Base-by-base conservation (phyloP, 2,888 invertebrate genomes). In the Scelioninae gen. 2 region DNA sequence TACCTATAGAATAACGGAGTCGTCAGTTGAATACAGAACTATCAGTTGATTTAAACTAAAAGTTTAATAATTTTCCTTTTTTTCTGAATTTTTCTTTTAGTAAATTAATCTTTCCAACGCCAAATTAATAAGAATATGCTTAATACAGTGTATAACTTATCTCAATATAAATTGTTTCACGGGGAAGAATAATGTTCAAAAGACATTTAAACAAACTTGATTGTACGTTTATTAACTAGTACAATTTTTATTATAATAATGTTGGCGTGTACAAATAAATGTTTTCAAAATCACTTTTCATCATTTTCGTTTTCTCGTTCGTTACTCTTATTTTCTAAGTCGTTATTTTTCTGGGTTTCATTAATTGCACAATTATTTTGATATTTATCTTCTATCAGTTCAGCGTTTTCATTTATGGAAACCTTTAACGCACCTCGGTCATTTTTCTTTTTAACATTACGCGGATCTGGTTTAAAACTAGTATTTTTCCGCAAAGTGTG, bases 341-440 rank as follows among this genome's bases (percentile, higher is more conserved):
- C 53, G 33, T 41, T n/a, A 10, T 43, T 67, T 22, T n/a, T 33
- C 7, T 18, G 19, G 1, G 13, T 0, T 58, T 71, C 64, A 22
- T 7, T 64, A 31, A 16, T 45, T n/a, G 11, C n/a, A 37, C 15
- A 35, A 11, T 50, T 45, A 9, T 4, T 69, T 53, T 76, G 60
- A 48, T 71, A 67, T 31, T 75, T 80, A 67, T 86, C 83, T 52
- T 87, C 86, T 64, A 87, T 87, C 5, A 86, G 75, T 64, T 86
- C 81, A 4, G 87, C 87, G 1, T 84, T 87, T 71, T 88, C 88
- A 68, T 88, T 88, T 70, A 87, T 88, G 50, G 87, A 87, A 41
- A 88, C 87, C 39, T 85, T 84, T 6, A 86, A 78, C 1, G 83
- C 80, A 1, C 85, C 81, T 1, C 84, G 80, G 45, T 85, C 82